Evolutionary conservation across 2,888 invertebrate genomes (phyloP).

Genomic region (Cryptus armator): DNA sequence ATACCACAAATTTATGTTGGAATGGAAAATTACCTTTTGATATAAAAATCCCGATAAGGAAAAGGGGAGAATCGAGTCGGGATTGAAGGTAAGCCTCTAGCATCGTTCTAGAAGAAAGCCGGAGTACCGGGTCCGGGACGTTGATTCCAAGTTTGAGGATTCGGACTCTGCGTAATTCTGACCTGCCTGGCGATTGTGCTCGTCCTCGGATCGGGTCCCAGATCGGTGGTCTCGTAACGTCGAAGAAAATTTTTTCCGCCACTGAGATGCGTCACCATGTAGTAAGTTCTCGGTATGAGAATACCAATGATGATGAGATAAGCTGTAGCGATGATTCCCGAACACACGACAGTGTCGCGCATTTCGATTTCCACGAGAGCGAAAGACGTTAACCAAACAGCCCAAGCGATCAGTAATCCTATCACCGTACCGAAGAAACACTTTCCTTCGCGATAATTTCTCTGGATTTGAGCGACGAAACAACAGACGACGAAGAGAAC

Average conservation of each 20-base stretch:
- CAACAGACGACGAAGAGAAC: slow-evolving; percentile 87
- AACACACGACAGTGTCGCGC: slow-evolving; percentile 87
- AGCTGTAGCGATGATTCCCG: slow-evolving; percentile 88
- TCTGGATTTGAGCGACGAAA: slow-evolving; percentile 88
- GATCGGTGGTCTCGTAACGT: slow-evolving; percentile 76
- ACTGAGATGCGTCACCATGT: slow-evolving; percentile 89
- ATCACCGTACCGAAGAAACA: slow-evolving; percentile 86
- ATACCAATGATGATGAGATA: slow-evolving; percentile 88
- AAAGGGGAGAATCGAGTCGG: not conserved
- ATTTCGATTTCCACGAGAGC: slow-evolving; percentile 86
- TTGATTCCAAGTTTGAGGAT: slow-evolving; percentile 68
- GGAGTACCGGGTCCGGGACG: slow-evolving; percentile 66
- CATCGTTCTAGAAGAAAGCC: slow-evolving; percentile 63
- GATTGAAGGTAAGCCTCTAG: not conserved
- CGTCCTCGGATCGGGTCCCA: slow-evolving; percentile 78
- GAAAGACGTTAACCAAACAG: slow-evolving; percentile 88
- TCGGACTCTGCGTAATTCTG: slow-evolving; percentile 66
- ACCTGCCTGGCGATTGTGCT: slow-evolving; percentile 79
- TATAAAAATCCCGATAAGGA: not conserved
- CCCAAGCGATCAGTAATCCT: slow-evolving; percentile 84
- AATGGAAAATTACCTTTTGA: not conserved
- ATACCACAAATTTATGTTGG: not conserved
- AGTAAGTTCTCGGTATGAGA: slow-evolving; percentile 90
- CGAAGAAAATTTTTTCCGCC: slow-evolving; percentile 85
- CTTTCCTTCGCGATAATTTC: slow-evolving; percentile 90